These are phyloP conservation scores for Diplodus puntazzo DNA, from an alignment of 2,797 vertebrate genomes.

Conservation along the genomic window DNA sequence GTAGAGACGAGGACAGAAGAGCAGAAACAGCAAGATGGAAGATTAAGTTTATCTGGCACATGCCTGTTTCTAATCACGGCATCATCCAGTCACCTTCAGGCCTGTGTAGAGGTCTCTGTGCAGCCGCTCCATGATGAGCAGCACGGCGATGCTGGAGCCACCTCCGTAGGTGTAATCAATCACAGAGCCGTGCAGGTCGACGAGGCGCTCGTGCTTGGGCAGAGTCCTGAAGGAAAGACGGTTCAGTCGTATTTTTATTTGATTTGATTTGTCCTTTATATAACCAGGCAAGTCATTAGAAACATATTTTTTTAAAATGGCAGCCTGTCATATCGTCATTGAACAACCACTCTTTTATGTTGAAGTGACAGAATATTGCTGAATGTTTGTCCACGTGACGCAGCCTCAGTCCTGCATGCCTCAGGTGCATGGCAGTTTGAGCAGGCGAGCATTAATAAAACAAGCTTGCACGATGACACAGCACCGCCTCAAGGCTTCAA, in stretches of 20 bases:
- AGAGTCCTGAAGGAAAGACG: slow-evolving; percentile 86
- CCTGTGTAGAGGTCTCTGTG: slow-evolving; percentile 97
- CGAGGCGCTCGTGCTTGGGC: slow-evolving; percentile 93
- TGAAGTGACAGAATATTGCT: not conserved
- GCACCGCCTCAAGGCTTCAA: slow-evolving; percentile 37
- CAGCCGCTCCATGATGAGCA: slow-evolving; percentile 98
- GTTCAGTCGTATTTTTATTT: too few relatives aligned
- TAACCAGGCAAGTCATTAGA: too few relatives aligned
- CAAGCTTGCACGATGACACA: not conserved
- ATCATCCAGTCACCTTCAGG: slow-evolving; percentile 88
- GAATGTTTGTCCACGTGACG: not conserved
- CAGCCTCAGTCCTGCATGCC: slow-evolving; percentile 1
- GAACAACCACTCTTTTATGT: not conserved
- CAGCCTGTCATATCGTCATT: not conserved
- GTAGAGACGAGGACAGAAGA: not conserved
- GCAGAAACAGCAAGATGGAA: not conserved
- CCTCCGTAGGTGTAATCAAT: slow-evolving; percentile 94
- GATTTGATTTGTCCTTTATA: too few relatives aligned
- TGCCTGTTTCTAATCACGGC: too few relatives aligned
- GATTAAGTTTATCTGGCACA: accelerated
- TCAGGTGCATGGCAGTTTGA: not conserved
- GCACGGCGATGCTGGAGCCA: slow-evolving; percentile 95
- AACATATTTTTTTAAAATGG: too few relatives aligned
- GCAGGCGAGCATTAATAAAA: not conserved
- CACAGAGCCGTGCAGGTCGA: slow-evolving; percentile 96